Base-by-base conservation (phyloP, 2,888 invertebrate species). In the Tetropium fuscum region DNA sequence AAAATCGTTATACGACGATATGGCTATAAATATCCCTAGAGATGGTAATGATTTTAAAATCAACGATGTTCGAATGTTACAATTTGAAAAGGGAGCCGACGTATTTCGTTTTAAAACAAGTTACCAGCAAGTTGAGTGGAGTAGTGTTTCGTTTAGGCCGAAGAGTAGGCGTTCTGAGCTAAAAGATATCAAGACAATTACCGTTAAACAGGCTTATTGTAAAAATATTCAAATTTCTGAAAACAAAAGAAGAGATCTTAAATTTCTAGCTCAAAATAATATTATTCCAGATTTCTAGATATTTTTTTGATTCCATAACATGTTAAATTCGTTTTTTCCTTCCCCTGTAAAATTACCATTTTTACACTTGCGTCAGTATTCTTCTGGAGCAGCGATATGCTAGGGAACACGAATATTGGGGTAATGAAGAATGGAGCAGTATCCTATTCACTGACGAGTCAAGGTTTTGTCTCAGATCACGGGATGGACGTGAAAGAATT, bases 161-260 rank as follows among this genome's bases (percentile, higher is more conserved):
- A 48, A 48, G 48, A 48, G 32, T 11, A 48, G 16, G 32, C 34
- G 32, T 32, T 11, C 25, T 30, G 48, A 48, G 15, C 15, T 15
- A 5, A 10, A 48, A 11, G 30, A 19, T 49, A 49, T 34, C 20
- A 49, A 49, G 3, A 25, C 34, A 15, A 32, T 49, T 15, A 38
- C 10, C 15, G 10, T 38, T 8, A 49, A 49, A 20, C 36, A 15
- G 3, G 49, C 49, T 34, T 49, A 49, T 18, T 34, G 6, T 5
- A 34, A n/a, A 32, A 49, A 49, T 20, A 49, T 19, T 36, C 5
- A 18, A 19, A 18, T 49, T n/a, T 18, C 49, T n/a, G 49, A 11
- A 11, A 36, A 34, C n/a, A 49, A 49, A 49, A 36, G 36, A 18
- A 34, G 36, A 4, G 49, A 32, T 49, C 36, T 49, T 34, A 16